Base-by-base conservation (phyloP, 2,797 vertebrate genomes). In the Xenopus petersii region DNA sequence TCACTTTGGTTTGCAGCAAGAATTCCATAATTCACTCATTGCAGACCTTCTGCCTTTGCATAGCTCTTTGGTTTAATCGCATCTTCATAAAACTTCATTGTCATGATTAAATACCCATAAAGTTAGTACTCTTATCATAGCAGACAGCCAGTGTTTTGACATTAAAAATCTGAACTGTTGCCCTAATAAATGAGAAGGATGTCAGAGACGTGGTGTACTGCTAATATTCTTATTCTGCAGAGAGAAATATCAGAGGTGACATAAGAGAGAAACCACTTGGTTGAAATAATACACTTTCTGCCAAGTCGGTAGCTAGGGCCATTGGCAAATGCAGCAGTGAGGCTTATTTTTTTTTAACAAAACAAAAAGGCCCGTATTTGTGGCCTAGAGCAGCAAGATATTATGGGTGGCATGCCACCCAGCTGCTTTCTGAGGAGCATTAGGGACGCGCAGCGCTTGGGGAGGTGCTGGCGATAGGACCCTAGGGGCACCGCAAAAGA, bases 81-180 rank as follows among this genome's bases (percentile, higher is more conserved):
- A 60, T 79, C 71, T 74, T 74, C 76, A 74, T 79, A 79, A 79
- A 79, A 79, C 71, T 79, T 79, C 71, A 79, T 79, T 79, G 76
- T 79, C 76, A 61, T 74, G 76, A 79, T 79, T 79, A 79, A 79
- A 79, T 65, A 70, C 61, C 71, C 76, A 79, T 79, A 79, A 79
- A 79, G 12, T 13, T 46, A 54, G 54, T 46, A 46, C 71, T 70
- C 65, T 73, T 55, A 64, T 75, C 71, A 61, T 65, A 70, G 64
- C 71, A 59, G 16, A 64, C 17, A 48, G 66, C 71, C 68, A 49
- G 30, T 61, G 62, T 74, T 73, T 70, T 74, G 70, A 74, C 76
- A 79, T 78, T 68, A 64, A 78, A 73, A 73, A 65, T 54, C 51
- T 69, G 60, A 74, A 79, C 76, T 36, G 55, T 61, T 65, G 71